Evolutionary conservation across 2,113 vertebrate genomes (phyloP), one percentile per base, ranked within the genome.

Genomic region (Phaetusa simplex): DNA sequence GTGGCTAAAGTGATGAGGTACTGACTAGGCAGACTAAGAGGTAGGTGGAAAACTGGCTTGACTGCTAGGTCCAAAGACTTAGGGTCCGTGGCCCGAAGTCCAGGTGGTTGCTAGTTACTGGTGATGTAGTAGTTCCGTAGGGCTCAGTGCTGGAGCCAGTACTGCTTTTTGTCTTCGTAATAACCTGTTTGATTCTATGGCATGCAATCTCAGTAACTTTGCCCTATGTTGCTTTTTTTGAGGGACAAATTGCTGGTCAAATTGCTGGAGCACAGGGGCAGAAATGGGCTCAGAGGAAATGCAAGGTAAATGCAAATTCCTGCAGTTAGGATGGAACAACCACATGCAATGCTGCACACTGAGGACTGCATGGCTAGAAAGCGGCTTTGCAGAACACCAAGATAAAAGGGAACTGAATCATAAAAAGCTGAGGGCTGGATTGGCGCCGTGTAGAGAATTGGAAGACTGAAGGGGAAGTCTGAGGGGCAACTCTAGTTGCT

Each of bases 271-370:
- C 3, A 27, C 49, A 32, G 64, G 4, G 7, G 32, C 74, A 81
- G 34, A 87, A 73, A 65, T 12, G 29, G n/a, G 11, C n/a, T 72
- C 53, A 59, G n/a, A 61, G 64, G 34, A n/a, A n/a, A n/a, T n/a
- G n/a, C n/a, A 90, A 96, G 59, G 73, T 40, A 93, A 89, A 89
- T 91, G 73, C 36, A 87, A 30, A 81, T 91, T 61, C 42, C 45
- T 87, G 53, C 58, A 38, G 69, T 84, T 89, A 81, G 43, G 30
- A 18, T 56, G n/a, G 32, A 77, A 38, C 49, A 83, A 34, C 43
- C 32, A 32, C 12, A 7, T 69, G n/a, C 43, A 83, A 38, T 29
- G 10, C 40, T 79, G 36, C 21, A 26, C 36, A 53, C 32, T 49
- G 56, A 76, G 29, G 26, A 34, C 58, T 89, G 14, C 12, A 53